These are phyloP conservation scores for Gymnothorax reevesii DNA, from an alignment of 2,797 vertebrate species.

Conservation along the genomic window DNA sequence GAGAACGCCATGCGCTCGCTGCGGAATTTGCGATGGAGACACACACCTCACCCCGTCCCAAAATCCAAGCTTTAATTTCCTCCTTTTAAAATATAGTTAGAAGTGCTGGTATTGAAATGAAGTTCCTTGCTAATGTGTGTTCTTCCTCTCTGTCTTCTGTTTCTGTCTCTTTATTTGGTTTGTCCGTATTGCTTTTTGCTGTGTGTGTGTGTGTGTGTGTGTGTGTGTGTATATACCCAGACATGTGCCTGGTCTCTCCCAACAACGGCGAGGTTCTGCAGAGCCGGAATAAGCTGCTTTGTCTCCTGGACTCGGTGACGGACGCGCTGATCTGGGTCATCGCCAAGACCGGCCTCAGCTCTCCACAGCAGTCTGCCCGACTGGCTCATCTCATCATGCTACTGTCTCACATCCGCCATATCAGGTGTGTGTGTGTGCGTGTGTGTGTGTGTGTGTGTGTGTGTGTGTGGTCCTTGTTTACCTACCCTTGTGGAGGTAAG, in stretches of 20 bases:
- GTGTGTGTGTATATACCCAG: slow-evolving; percentile 61
- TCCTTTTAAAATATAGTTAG: neutral
- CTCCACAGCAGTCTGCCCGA: slow-evolving; percentile 87
- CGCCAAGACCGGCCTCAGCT: slow-evolving; percentile 81
- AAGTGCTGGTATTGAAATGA: neutral
- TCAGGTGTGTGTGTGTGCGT: slow-evolving; percentile 70
- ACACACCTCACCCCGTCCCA: neutral
- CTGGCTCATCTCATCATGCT: slow-evolving; percentile 94
- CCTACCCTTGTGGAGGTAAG: no score
- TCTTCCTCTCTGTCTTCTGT: slow-evolving; percentile 28
- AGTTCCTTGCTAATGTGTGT: neutral
- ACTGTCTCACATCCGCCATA: slow-evolving; percentile 90
- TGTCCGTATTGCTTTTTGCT: slow-evolving; percentile 20
- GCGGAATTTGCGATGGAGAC: neutral
- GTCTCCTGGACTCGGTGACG: slow-evolving; percentile 84
- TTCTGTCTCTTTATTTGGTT: slow-evolving; percentile 21
- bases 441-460: neutral
- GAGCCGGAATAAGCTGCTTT: slow-evolving; percentile 82
- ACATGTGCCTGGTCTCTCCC: slow-evolving; percentile 80
- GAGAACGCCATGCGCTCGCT: slow-evolving; percentile 48
- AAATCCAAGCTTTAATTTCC: slow-evolving; percentile 34
- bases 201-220: neutral
- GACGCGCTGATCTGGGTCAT: slow-evolving; percentile 96
- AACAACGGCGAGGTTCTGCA: slow-evolving; percentile 77
- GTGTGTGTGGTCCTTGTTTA: neutral